Percentiles rank a stretch among this genome's conserved stretches.
Evolutionary conservation across 2,113 vertebrate genomes (phyloP).

Genomic region (Rhagologus leucostigma): DNA sequence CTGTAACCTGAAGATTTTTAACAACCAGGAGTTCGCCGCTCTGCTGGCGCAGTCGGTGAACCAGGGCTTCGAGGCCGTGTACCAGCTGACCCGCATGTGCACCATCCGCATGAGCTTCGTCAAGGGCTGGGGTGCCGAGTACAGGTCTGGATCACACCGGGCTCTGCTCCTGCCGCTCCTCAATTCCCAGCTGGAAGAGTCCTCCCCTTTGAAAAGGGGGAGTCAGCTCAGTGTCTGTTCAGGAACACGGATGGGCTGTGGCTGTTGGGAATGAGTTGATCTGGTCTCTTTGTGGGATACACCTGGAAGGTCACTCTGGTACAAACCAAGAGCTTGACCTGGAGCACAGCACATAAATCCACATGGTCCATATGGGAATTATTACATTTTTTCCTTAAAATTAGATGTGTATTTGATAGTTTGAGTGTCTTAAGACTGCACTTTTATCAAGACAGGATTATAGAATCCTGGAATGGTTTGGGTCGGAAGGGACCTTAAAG

Average conservation of each 20-base stretch:
- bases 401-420: background rate
- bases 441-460: background rate
- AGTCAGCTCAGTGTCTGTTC: too few species aligned
- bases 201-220: background rate
- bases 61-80: slow-evolving; percentile 97
- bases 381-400: fast-evolving
- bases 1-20: slow-evolving; percentile 98
- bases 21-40: slow-evolving; percentile 98
- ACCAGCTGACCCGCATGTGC: slow-evolving; percentile 98
- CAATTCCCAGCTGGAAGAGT: fast-evolving
- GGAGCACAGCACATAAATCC: background rate
- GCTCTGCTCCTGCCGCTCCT: background rate
- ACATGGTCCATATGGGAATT: background rate
- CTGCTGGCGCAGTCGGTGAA: slow-evolving; percentile 96
- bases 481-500: background rate
- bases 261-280: background rate
- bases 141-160: slow-evolving; percentile 64
- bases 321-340: background rate
- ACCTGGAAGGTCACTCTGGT: background rate
- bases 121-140: slow-evolving; percentile 97
- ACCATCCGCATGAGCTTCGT: slow-evolving; percentile 99
- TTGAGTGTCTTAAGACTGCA: background rate
- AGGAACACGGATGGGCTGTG: fast-evolving
- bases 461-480: background rate
- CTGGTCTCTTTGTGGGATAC: background rate